phyloP scores from a whole-genome alignment of 1,140 invertebrate genomes.

The Cheumatopsyche charites region DNA sequence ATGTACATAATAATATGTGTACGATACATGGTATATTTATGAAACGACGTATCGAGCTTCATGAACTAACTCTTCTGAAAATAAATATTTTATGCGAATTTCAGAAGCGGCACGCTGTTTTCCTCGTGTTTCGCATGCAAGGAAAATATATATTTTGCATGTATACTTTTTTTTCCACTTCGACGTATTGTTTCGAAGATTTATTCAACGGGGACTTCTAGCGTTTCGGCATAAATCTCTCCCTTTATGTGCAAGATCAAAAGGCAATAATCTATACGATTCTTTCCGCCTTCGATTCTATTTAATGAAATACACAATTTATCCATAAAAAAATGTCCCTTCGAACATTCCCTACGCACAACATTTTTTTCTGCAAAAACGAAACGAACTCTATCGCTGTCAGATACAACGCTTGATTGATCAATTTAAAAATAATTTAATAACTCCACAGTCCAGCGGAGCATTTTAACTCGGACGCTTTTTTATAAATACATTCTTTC shows the following conservation, averaged over 20 bases:
- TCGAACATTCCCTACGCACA: too few species aligned
- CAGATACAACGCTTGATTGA: too few species aligned
- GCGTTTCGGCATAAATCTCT: neutral
- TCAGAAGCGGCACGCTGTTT: neutral
- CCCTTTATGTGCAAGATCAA: neutral
- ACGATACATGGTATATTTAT: neutral
- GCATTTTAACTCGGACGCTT: too few species aligned
- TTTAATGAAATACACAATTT: too few species aligned
- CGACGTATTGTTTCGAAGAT: constrained; percentile 21
- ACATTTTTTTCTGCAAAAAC: too few species aligned
- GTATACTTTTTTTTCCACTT: neutral
- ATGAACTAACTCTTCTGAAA: neutral
- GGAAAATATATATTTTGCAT: too few species aligned
- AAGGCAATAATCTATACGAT: constrained; percentile 6
- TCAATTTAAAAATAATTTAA: too few species aligned
- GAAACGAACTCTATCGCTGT: too few species aligned
- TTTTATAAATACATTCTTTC: too few species aligned
- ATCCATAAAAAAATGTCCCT: too few species aligned
- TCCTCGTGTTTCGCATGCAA: neutral
- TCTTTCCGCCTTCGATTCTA: neutral
- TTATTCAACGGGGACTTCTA: neutral
- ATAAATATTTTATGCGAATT: constrained; percentile 7
- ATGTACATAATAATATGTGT: too few species aligned
- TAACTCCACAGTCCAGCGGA: too few species aligned
- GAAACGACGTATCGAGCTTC: neutral